These are phyloP conservation scores for Littorina saxatilis DNA, from an alignment of 1,140 invertebrate genomes.

Conservation along the genomic window DNA sequence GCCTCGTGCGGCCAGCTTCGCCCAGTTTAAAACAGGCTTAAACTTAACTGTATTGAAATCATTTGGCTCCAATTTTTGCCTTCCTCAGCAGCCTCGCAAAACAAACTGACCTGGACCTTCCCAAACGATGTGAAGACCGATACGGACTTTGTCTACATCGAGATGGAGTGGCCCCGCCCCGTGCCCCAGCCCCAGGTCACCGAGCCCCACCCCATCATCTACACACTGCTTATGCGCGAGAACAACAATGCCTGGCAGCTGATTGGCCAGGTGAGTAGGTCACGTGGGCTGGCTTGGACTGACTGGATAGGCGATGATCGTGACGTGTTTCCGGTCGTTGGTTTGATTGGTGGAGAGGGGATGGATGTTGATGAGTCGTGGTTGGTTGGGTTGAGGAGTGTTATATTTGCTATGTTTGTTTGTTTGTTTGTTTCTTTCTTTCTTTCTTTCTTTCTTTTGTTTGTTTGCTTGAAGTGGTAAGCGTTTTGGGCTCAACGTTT, in stretches of 20 bases:
- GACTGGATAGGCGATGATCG: too few species aligned
- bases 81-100: not conserved
- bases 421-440: not conserved
- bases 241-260: slow-evolving; percentile 19
- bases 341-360: too few species aligned
- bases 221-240: slow-evolving; percentile 24
- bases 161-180: slow-evolving; percentile 6
- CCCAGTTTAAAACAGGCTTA: too few species aligned
- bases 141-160: slow-evolving; percentile 28
- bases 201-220: slow-evolving; percentile 23
- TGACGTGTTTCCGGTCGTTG: too few species aligned
- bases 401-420: too few species aligned
- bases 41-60: too few species aligned
- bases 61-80: too few species aligned
- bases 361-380: too few species aligned
- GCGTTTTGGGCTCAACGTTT: not conserved
- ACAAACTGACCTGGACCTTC: not conserved
- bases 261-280: slow-evolving; percentile 20
- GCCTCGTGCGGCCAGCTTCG: too few species aligned
- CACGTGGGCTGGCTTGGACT: not conserved
- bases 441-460: not conserved
- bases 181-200: slow-evolving; percentile 2
- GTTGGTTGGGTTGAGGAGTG: too few species aligned
- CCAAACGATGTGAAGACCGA: not conserved
- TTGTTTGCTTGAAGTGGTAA: too few species aligned